A percentile compares a stretch with the other conserved stretches of the same genome.
Evolutionary conservation across 2,888 invertebrate genomes (phyloP).

Genomic region (Ligdia adustata): DNA sequence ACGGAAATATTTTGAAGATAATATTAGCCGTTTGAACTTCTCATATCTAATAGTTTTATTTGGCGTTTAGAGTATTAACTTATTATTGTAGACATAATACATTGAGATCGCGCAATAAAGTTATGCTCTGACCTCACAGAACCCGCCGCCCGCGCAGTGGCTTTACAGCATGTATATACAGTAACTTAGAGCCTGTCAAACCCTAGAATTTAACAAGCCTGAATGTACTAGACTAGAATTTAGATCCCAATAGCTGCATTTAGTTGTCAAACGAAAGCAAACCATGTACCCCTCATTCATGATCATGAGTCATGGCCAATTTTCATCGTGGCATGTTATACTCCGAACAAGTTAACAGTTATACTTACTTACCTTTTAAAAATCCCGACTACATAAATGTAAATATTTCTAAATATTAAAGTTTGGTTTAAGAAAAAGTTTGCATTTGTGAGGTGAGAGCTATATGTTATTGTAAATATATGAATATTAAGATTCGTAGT

Average conservation of each 20-base stretch:
- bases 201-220: conserved; percentile 4
- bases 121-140: conserved; percentile 20
- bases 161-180: conserved; percentile 26
- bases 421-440: no score
- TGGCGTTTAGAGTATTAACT: not conserved
- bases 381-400: no score
- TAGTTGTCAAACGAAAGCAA: conserved; percentile 10
- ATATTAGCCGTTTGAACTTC: no score
- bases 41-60: no score
- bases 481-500: no score
- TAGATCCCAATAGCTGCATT: conserved; percentile 11
- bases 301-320: conserved; percentile 4
- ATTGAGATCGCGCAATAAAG: not conserved
- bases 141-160: conserved; percentile 31
- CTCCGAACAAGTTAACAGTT: not conserved
- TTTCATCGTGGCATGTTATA: conserved; percentile 10
- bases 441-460: no score
- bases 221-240: conserved; percentile 4
- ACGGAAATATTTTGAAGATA: no score
- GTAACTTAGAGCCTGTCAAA: no score
- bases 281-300: conserved; percentile 10
- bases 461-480: no score
- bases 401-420: no score
- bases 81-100: conserved; percentile 5
- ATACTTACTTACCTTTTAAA: no score